phyloP scores from a whole-genome alignment of 2,888 invertebrate species.

The Brachynemurus nebulosus region DNA sequence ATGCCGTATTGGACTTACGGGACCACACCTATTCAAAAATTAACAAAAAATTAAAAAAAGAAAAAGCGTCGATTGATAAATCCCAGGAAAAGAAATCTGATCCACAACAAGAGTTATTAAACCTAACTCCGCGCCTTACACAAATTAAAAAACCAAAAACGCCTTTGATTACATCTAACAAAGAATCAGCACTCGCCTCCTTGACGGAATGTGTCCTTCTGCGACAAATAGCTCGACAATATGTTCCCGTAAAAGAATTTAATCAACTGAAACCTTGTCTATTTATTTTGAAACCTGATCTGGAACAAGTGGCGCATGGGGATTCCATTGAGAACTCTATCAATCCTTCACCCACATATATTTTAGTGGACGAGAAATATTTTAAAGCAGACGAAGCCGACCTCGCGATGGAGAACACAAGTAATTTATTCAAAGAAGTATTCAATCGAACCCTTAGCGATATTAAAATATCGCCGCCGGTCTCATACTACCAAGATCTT shows the following conservation, averaged over 20 bases:
- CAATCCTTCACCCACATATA: background rate
- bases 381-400: background rate
- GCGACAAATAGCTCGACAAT: background rate
- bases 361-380: background rate
- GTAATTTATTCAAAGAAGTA: background rate
- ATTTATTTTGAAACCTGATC: background rate
- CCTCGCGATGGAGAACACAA: background rate
- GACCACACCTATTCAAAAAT: slow-evolving; percentile 2
- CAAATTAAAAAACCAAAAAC: too few relatives aligned
- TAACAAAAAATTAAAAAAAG: background rate
- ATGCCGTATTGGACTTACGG: background rate
- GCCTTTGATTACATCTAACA: too few relatives aligned
- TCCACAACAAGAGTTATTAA: too few relatives aligned
- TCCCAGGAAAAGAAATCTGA: too few relatives aligned
- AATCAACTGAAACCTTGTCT: background rate
- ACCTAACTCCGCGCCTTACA: too few relatives aligned
- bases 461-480: too few relatives aligned
- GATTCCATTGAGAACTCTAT: too few relatives aligned
- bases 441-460: too few relatives aligned
- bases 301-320: too few relatives aligned
- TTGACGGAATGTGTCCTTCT: background rate
- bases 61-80: too few relatives aligned
- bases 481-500: too few relatives aligned
- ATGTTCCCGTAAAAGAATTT: background rate
- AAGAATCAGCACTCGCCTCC: background rate